Evolutionary conservation across 2,113 vertebrate species (phyloP), one percentile per base, ranked within the genome.

Genomic region (Mellivora capensis): DNA sequence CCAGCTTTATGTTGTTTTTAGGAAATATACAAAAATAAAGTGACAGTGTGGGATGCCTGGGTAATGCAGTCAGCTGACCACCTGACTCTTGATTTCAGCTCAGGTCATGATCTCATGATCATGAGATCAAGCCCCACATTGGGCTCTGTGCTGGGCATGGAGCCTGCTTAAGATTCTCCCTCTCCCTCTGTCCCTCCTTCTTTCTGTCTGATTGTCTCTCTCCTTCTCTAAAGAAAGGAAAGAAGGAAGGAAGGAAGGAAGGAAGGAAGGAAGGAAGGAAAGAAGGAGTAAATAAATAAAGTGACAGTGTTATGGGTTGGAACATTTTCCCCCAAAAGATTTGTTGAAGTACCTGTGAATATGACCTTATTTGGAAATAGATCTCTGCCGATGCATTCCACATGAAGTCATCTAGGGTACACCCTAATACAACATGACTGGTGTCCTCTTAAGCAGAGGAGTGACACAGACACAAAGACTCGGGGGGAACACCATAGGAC

Each of bases 401-500:
- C 17, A 49, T 13, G 27, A 87, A 4, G 47, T 61, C 17, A 49
- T 57, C 42, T 87, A 49, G 27, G 11, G 20, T 39, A n/a, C 61
- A 5, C n/a, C 29, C 34, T 61, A 59, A 42, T 71, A 15, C 4
- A 62, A 5, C 27, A n/a, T 61, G 39, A 77, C 42, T 83, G 69
- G 23, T 2, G 0, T 71, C 13, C n/a, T 44, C 34, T 3, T 29
- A 77, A 42, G 34, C 47, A 31, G 59, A 27, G 7, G 87, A 39
- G 14, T 49, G 2, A 42, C n/a, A n/a, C 0, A 62, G 23, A 52
- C 15, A 62, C 20, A 39, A 52, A 79, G 39, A 76, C 3, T 6
- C 7, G 0, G 61, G 61, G 57, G 61, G n/a, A 18, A 17, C 13
- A 42, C 0, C 6, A 0, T 3, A 14, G 37, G 25, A 52, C 12